Evolutionary conservation across 1,140 invertebrate genomes (phyloP).

Genomic region (Drosophila dunni): DNA sequence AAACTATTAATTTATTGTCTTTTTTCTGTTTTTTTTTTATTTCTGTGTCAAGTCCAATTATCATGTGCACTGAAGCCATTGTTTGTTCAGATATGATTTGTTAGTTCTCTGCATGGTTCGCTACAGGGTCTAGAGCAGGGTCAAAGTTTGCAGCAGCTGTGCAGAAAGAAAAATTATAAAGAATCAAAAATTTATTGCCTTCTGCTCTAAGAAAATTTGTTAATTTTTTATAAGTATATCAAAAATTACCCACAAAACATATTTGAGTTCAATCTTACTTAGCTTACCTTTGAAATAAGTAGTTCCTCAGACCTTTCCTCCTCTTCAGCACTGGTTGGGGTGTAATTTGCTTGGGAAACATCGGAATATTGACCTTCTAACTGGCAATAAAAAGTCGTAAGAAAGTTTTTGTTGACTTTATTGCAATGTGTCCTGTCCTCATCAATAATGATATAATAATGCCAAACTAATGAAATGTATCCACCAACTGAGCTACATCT

Average conservation of each 20-base stretch:
- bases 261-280: no score
- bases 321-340: background rate
- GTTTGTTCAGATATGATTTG: conserved; percentile 6
- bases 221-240: no score
- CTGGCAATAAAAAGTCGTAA: conserved; percentile 3
- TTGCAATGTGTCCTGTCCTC: conserved; percentile 14
- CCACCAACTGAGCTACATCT: conserved; percentile 34
- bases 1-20: conserved; percentile 18
- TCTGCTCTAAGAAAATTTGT: no score
- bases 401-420: conserved; percentile 12
- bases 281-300: no score
- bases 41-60: conserved; percentile 44
- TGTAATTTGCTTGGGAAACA: conserved; percentile 4
- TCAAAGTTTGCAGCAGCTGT: background rate
- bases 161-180: background rate
- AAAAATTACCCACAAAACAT: no score
- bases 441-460: conserved; percentile 48
- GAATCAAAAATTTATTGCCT: no score
- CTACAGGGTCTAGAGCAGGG: conserved; percentile 1
- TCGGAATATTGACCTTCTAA: conserved; percentile 2
- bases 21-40: conserved; percentile 25
- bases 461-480: conserved; percentile 53
- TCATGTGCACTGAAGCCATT: conserved; percentile 50
- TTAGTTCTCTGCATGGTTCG: background rate
- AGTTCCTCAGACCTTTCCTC: background rate